A percentile compares a stretch with the other conserved stretches of the same genome.
These are phyloP conservation scores for Oedothorax gibbosus DNA, from an alignment of 1,140 invertebrate genomes.

Conservation along the genomic window DNA sequence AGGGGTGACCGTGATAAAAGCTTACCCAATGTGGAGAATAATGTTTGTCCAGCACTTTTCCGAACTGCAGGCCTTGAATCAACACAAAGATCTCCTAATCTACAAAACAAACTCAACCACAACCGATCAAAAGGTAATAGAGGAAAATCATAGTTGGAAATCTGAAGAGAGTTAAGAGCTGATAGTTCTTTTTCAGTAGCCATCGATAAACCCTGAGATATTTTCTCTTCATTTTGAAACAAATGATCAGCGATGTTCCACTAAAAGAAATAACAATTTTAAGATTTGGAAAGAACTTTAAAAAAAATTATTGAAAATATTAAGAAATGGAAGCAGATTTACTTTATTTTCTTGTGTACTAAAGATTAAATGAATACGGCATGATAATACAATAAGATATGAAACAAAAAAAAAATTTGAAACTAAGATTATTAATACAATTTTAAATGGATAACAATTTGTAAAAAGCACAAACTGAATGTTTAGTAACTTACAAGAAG, in stretches of 20 bases:
- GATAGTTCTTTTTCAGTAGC: conserved; percentile 64
- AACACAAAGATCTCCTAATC: conserved; percentile 92
- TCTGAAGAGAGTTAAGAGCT: conserved; percentile 34
- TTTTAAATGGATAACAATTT: not conserved
- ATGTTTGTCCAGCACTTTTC: conserved; percentile 97
- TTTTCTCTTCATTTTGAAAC: conserved; percentile 92
- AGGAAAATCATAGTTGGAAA: conserved; percentile 39
- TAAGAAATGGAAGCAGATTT: not conserved
- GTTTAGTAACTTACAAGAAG: conserved; percentile 79
- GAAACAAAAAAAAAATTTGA: not conserved
- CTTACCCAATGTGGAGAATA: conserved; percentile 84
- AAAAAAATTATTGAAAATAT: not conserved
- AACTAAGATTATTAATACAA: not conserved
- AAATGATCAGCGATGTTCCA: conserved; percentile 99
- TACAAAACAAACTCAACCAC: conserved; percentile 95
- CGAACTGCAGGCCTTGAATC: conserved; percentile 94
- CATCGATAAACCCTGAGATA: conserved; percentile 78
- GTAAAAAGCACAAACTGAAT: not conserved
- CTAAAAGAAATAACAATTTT: conserved; percentile 71
- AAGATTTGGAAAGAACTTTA: not conserved
- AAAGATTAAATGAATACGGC: not conserved
- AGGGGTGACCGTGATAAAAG: too few species aligned
- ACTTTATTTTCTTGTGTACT: not conserved
- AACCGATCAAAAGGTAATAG: conserved; percentile 88
- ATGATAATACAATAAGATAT: not conserved